Evolutionary conservation across 2,113 vertebrate genomes (phyloP), one percentile per base, ranked within the genome.

Genomic region (Ceuthmochares aereus): DNA sequence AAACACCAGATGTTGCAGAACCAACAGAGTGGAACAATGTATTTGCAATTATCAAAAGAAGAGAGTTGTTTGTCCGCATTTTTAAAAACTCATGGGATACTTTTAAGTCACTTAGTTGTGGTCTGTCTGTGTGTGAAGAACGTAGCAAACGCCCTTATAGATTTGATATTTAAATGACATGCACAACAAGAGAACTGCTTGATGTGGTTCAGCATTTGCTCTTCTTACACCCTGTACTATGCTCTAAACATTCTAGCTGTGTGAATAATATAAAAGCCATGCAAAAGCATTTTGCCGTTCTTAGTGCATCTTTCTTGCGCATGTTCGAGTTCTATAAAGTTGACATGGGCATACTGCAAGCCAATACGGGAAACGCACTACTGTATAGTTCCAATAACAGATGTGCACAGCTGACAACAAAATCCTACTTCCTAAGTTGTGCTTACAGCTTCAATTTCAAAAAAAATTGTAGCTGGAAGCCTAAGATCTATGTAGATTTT

Each of bases 241-340:
- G 84, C 96, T 97, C 97, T 98, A 98, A 98, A 97, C 97, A 98
- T 95, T 97, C 96, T 95, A 97, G 90, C 84, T 92, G 89, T 73
- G 80, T 93, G 96, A 97, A 97, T 97, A 98, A 97, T 92, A 95
- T 16, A 77, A 96, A 87, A 98, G 91, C 93, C 88, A 97, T 93
- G 93, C 63, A 87, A 87, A 94, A 92, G 88, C 56, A 89, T 97
- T 91, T 95, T 98, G 85, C 82, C 91, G 91, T 83, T 89, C 82
- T 89, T 89, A 68, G 42, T 69, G 55, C 56, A 92, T 97, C 93
- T 90, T 95, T 90, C 87, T 96, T 92, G 70, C 20, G 59, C 47
- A 47, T 60, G 56, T 73, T n/a, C 45, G 51, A 89, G 47, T 80
- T 94, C 63, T 69, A 42, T 32, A 70, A 85, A 85, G 93, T 96